These are phyloP conservation scores for Hoplostethus atlanticus DNA, from an alignment of 2,797 vertebrate species.

Conservation along the genomic window DNA sequence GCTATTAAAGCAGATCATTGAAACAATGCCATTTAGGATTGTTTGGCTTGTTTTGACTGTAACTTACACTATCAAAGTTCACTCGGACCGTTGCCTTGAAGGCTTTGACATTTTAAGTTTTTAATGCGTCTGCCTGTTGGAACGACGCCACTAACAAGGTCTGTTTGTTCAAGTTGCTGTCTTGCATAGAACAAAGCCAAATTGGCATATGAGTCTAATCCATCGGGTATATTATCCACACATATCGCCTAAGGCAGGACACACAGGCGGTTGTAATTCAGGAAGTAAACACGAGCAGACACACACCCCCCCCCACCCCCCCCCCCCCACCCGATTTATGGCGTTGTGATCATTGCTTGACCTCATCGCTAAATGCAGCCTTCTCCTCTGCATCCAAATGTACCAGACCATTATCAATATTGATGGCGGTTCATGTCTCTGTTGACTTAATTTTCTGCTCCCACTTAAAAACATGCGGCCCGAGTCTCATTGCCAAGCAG, in stretches of 20 bases:
- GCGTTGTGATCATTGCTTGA: slow-evolving; percentile 69
- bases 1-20: background rate
- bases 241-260: slow-evolving; percentile 57
- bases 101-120: slow-evolving; percentile 29
- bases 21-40: background rate
- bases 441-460: slow-evolving; percentile 70
- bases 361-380: slow-evolving; percentile 71
- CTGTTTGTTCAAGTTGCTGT: slow-evolving; percentile 37
- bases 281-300: slow-evolving; percentile 71
- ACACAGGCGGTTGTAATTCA: slow-evolving; percentile 67
- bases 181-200: slow-evolving; percentile 24
- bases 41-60: background rate
- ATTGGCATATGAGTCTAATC: slow-evolving; percentile 57
- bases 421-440: slow-evolving; percentile 68
- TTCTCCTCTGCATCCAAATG: slow-evolving; percentile 69
- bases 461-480: slow-evolving; percentile 59
- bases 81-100: background rate
- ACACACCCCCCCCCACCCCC: slow-evolving; percentile 27
- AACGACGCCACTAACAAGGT: slow-evolving; percentile 17
- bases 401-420: slow-evolving; percentile 68
- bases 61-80: slow-evolving; percentile 10
- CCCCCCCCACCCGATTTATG: slow-evolving; percentile 69
- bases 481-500: slow-evolving; percentile 34
- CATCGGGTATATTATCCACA: slow-evolving; percentile 68
- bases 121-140: slow-evolving; percentile 26